phyloP scores from a whole-genome alignment of 2,113 vertebrate genomes.

The Poeciliopsis turrubarensis region DNA sequence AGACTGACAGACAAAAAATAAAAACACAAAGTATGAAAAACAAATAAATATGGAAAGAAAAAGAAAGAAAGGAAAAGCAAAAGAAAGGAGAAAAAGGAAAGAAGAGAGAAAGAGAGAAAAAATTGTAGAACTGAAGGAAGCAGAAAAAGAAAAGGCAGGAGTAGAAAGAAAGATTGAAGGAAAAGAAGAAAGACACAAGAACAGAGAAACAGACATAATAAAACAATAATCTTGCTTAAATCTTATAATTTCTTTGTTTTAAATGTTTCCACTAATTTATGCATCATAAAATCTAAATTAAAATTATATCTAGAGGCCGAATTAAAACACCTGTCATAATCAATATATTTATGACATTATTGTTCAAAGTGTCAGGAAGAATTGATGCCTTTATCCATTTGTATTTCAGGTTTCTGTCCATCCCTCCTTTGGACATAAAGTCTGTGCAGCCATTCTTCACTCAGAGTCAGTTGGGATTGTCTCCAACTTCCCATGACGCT shows the following conservation, averaged over 20 bases:
- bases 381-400: not conserved
- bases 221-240: too few relatives aligned
- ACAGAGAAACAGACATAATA: too few relatives aligned
- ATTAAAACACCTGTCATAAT: not conserved
- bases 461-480: not conserved
- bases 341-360: not conserved
- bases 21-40: not conserved
- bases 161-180: too few relatives aligned
- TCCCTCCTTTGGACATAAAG: not conserved
- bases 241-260: too few relatives aligned
- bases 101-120: too few relatives aligned
- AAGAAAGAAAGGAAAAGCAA: too few relatives aligned
- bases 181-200: too few relatives aligned
- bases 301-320: not conserved
- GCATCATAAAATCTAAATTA: not conserved
- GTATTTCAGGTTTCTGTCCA: not conserved
- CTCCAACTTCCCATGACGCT: constrained; percentile 2
- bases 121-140: too few relatives aligned
- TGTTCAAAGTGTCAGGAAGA: not conserved
- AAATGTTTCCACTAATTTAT: not conserved
- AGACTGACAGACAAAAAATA: not conserved
- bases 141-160: too few relatives aligned
- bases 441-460: not conserved
- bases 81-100: too few relatives aligned
- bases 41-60: too few relatives aligned